Evolutionary conservation across 2,888 invertebrate genomes (phyloP), one percentile per base, ranked within the genome.

Genomic region (Automeris io): DNA sequence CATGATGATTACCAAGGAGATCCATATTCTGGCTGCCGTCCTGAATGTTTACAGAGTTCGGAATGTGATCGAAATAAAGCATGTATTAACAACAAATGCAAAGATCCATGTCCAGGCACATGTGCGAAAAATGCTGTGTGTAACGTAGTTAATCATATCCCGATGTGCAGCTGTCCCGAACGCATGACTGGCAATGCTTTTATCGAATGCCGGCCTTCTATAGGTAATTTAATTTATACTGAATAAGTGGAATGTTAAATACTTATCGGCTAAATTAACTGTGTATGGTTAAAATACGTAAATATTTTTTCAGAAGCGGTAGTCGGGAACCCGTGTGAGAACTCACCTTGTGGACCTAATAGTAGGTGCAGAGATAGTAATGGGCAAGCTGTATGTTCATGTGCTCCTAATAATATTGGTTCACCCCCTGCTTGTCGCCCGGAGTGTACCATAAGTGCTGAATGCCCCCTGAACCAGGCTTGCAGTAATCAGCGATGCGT

Each of bases 91-190:
- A 92, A 91, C 60, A 93, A 94, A 73, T 95, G 95, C 60, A 70
- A 75, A 44, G 91, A 95, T 74, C 95, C 95, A 39, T 95, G 95
- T 57, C 90, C 91, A 3, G 92, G 92, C 43, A 92, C 92, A 19
- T 95, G 95, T 64, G 95, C 94, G 1, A 61, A 83, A 35, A 92
- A 91, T 57, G 94, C 95, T 1, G 63, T 89, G 34, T 95, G 95
- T 60, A 88, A 87, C 42, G 93, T 93, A 0, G 82, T 92, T 9
- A 89, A 90, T 53, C 90, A 90, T 54, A 85, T 88, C 42, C 88
- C 90, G 1, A 87, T 88, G 76, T 90, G 90, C 51, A 87, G 76
- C 47, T 91, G 91, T 67, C 88, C 89, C 18, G 76, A 83, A 34
- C 89, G 89, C 37, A 91, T 90, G 79, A 85, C 90, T 41, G 94